These are phyloP conservation scores for Agrochola macilenta DNA, from an alignment of 2,888 invertebrate species.

Conservation along the genomic window DNA sequence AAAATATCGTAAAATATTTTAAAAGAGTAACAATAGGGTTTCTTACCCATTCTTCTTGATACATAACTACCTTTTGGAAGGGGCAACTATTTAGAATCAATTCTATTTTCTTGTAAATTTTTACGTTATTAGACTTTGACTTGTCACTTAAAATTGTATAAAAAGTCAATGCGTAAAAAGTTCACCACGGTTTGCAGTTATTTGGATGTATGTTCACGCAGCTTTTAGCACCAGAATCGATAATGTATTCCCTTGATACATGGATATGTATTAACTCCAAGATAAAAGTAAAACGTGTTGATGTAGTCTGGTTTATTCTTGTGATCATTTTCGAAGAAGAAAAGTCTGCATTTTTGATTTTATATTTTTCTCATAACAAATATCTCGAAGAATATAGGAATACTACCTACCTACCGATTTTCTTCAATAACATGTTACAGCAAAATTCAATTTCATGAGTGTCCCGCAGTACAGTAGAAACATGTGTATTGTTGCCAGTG, in stretches of 20 bases:
- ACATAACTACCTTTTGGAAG: no score
- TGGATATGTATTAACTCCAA: not conserved
- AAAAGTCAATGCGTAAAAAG: not conserved
- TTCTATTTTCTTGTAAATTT: no score
- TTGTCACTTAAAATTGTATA: no score
- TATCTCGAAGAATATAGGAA: not conserved
- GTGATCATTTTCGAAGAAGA: not conserved
- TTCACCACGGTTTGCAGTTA: not conserved
- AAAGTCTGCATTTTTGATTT: not conserved
- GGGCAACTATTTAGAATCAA: no score
- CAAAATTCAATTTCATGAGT: slow-evolving; percentile 51
- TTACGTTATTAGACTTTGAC: no score
- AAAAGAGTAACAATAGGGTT: no score
- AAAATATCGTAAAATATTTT: no score
- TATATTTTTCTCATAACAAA: slow-evolving; percentile 15
- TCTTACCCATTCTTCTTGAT: no score
- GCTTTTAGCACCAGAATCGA: not conserved
- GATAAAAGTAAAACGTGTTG: not conserved
- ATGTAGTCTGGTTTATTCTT: not conserved
- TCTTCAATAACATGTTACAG: slow-evolving; percentile 30
- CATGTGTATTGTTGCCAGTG: slow-evolving; percentile 22
- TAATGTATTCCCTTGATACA: not conserved
- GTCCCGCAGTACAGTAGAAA: slow-evolving; percentile 8
- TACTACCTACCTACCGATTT: slow-evolving; percentile 1
- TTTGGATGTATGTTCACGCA: no score